phyloP scores from a whole-genome alignment of 2,888 invertebrate genomes.

The Toxonevra muliebris region DNA sequence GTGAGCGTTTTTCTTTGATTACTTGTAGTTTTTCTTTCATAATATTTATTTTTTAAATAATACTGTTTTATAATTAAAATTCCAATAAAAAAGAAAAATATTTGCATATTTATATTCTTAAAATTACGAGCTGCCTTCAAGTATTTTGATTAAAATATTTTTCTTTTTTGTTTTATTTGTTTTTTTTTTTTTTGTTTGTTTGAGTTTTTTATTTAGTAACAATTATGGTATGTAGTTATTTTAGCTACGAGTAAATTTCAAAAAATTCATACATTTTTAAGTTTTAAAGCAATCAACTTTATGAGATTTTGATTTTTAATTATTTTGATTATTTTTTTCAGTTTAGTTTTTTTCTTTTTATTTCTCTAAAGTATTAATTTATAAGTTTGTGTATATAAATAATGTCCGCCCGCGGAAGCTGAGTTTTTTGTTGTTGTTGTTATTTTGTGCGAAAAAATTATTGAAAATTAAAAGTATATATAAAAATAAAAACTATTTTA shows the following conservation, averaged over 20 bases:
- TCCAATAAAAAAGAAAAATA: not conserved
- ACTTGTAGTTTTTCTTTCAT: too few species aligned
- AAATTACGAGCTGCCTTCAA: constrained; percentile 31
- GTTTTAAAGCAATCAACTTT: not conserved
- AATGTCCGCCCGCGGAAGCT: constrained; percentile 27
- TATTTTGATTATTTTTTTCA: not conserved
- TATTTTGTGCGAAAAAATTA: not conserved
- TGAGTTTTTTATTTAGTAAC: constrained; percentile 4
- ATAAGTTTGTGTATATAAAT: not conserved
- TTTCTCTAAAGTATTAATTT: not conserved
- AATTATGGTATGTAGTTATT: not conserved
- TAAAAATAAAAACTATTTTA: too few species aligned
- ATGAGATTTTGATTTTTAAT: not conserved
- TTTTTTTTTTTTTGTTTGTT: constrained; percentile 23
- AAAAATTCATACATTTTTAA: not conserved
- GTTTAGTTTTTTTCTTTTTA: constrained; percentile 7
- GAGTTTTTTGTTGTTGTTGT: too few species aligned
- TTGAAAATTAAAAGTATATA: not conserved
- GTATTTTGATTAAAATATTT: constrained; percentile 18
- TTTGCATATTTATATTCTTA: constrained; percentile 23
- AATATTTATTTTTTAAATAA: too few species aligned
- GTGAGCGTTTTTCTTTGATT: too few species aligned
- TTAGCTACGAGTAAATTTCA: not conserved
- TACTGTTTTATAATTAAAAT: too few species aligned
- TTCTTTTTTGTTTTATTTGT: constrained; percentile 8